Evolutionary conservation across 92 coral and sea anemone species (phyloP).

Genomic region (Paramuricea clavata): DNA sequence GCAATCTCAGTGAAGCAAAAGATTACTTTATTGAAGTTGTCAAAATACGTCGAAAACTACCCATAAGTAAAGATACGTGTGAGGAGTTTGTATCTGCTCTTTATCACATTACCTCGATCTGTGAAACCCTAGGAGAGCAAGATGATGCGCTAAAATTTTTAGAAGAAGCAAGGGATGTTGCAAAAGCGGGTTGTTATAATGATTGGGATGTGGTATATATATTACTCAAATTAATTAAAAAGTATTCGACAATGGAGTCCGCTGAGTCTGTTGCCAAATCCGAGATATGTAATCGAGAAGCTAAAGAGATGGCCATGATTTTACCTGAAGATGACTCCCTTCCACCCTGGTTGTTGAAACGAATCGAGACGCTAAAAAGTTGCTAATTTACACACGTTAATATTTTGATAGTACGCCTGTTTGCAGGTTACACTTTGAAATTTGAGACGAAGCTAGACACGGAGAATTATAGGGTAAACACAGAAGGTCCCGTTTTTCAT

Average conservation of each 20-base stretch:
- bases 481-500: no score
- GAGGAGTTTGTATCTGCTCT: background rate
- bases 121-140: slow-evolving; percentile 22
- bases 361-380: background rate
- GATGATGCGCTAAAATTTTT: slow-evolving; percentile 28
- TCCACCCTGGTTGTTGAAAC: background rate
- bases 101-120: background rate
- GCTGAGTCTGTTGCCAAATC: background rate
- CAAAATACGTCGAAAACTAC: background rate
- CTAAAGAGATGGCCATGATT: background rate
- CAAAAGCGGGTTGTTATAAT: background rate
- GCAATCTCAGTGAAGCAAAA: background rate
- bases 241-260: background rate
- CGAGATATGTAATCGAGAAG: slow-evolving; percentile 9
- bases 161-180: slow-evolving; percentile 28
- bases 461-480: no score
- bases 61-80: background rate
- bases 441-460: no score
- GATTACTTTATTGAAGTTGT: background rate
- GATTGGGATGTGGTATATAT: background rate
- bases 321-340: slow-evolving; percentile 13
- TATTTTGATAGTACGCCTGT: no score
- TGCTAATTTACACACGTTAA: background rate
- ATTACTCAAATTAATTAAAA: background rate
- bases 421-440: no score